A percentile compares a stretch with the other conserved stretches of the same genome.
Conservation (phyloP, 2,113 vertebrate genomes). For the Hemichromis elongatus region DNA sequence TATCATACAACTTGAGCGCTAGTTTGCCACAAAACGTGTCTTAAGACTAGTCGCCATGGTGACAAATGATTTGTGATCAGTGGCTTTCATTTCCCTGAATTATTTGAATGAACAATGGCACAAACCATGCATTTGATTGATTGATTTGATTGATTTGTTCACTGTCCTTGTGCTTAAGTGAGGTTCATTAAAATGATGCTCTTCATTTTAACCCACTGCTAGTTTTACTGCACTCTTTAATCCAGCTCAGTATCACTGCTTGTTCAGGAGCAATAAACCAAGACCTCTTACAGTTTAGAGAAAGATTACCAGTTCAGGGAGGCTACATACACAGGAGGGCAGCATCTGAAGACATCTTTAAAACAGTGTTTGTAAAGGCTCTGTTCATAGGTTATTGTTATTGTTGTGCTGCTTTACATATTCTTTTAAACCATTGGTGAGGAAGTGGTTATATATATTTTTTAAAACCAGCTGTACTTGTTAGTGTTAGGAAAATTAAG, state of each 20-base stretch:
- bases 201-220: background rate
- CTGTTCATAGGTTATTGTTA: background rate
- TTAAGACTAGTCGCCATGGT: background rate
- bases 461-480: background rate
- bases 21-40: background rate
- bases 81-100: background rate
- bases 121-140: too few relatives aligned
- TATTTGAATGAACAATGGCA: background rate
- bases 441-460: background rate
- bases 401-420: accelerated
- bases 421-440: background rate
- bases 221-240: background rate
- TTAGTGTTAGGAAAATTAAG: background rate
- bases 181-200: background rate
- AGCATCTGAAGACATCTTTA: background rate
- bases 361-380: background rate
- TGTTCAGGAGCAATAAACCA: background rate
- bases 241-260: background rate
- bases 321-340: background rate
- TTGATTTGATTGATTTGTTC: too few relatives aligned
- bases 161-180: background rate
- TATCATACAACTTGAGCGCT: background rate
- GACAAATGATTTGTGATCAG: background rate
- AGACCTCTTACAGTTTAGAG: background rate
- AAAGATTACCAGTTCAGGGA: background rate